phyloP scores from a whole-genome alignment of 1,140 invertebrate genomes.

The Eufriesea mexicana region DNA sequence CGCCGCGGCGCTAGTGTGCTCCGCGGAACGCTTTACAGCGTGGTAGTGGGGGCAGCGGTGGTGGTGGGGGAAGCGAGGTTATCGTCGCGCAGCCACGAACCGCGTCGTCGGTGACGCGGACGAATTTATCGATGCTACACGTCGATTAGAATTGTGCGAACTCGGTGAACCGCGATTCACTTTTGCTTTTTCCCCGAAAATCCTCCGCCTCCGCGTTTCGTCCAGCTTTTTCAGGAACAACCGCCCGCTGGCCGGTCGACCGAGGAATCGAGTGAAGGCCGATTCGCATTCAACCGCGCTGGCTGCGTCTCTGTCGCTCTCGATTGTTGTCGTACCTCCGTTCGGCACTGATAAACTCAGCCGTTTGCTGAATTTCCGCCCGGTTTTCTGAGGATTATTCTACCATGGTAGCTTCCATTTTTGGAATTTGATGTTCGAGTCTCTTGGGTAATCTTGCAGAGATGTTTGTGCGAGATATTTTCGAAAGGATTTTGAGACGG shows the following conservation, averaged over 20 bases:
- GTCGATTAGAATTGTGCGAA: conserved; percentile 64
- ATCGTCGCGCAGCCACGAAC: conserved; percentile 50
- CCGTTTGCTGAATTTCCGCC: not conserved
- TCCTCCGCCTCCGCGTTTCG: conserved; percentile 12
- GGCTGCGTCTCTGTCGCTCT: not conserved
- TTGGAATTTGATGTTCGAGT: not conserved
- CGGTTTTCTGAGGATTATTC: too few relatives aligned
- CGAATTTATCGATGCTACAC: conserved; percentile 68
- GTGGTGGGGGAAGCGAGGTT: not conserved
- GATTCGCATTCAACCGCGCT: conserved; percentile 20
- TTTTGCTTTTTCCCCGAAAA: conserved; percentile 58
- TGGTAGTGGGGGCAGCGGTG: not conserved
- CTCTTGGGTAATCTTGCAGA: too few relatives aligned
- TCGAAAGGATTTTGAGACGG: too few relatives aligned
- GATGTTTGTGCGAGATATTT: too few relatives aligned
- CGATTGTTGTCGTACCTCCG: not conserved
- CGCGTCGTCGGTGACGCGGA: conserved; percentile 35
- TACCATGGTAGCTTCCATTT: not conserved
- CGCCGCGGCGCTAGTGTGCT: conserved; percentile 37
- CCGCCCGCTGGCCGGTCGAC: conserved; percentile 31
- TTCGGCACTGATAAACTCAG: not conserved
- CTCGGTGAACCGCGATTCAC: conserved; percentile 53
- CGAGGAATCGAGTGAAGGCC: conserved; percentile 25
- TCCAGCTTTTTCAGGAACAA: conserved; percentile 29
- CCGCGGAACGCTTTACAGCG: conserved; percentile 36